These are phyloP conservation scores for Pampus argenteus DNA, from an alignment of 2,797 vertebrate genomes.

Conservation along the genomic window DNA sequence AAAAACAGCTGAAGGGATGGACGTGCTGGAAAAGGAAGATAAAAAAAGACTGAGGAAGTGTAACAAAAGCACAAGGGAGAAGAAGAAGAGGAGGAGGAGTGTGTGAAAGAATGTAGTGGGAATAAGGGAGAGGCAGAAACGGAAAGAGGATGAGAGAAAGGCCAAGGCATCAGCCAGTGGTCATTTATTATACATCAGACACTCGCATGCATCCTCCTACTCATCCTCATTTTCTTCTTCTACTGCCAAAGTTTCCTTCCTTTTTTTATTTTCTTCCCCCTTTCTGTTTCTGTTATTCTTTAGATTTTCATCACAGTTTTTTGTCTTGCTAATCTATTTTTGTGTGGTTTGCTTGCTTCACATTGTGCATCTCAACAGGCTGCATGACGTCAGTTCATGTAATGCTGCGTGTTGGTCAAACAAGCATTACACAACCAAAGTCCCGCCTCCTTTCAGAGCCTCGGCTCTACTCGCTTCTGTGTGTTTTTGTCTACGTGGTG, in stretches of 20 bases:
- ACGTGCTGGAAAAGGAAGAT: slow-evolving; percentile 27
- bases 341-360: neutral
- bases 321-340: neutral
- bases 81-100: slow-evolving; percentile 2
- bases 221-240: neutral
- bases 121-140: slow-evolving; percentile 22
- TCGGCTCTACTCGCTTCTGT: neutral
- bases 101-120: slow-evolving; percentile 12
- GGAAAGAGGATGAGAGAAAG: slow-evolving; percentile 52
- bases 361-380: neutral
- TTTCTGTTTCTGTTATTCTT: neutral
- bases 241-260: neutral
- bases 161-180: slow-evolving; percentile 60
- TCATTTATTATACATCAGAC: slow-evolving; percentile 81
- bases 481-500: neutral
- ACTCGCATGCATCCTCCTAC: slow-evolving; percentile 10
- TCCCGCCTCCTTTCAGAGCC: neutral
- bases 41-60: slow-evolving; percentile 46
- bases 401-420: neutral
- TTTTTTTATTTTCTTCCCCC: neutral
- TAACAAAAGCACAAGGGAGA: slow-evolving; percentile 24
- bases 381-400: neutral
- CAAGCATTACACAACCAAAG: neutral
- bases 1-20: slow-evolving; percentile 39
- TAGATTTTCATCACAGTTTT: neutral